Conservation (phyloP, 2,797 vertebrate species). For the Acanthurus lineatus region DNA sequence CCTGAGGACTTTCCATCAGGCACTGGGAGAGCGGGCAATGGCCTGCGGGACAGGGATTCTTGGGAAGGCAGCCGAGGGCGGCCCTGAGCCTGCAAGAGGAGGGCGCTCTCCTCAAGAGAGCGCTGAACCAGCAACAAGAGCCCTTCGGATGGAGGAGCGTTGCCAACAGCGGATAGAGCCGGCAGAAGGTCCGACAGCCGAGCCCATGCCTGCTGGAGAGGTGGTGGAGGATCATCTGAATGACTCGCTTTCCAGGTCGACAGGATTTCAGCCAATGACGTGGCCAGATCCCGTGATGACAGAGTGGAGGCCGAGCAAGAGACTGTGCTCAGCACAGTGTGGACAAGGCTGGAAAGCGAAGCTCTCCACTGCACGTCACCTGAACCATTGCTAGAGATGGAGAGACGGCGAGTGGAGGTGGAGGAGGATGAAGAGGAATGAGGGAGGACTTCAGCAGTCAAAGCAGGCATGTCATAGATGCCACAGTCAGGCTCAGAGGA, state of each 20-base stretch:
- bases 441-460: constrained; percentile 78
- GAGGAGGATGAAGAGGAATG: constrained; percentile 79
- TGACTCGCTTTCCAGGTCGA: constrained; percentile 86
- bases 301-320: constrained; percentile 67
- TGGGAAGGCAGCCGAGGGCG: constrained; percentile 91
- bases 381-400: constrained; percentile 85
- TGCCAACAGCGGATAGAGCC: constrained; percentile 76
- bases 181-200: constrained; percentile 85
- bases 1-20: constrained; percentile 82
- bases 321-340: constrained; percentile 74
- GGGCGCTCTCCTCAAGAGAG: constrained; percentile 85
- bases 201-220: constrained; percentile 85
- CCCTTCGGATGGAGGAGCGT: constrained; percentile 80
- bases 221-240: constrained; percentile 77
- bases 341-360: constrained; percentile 81
- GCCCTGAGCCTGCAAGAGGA: constrained; percentile 84
- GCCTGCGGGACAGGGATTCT: constrained; percentile 92
- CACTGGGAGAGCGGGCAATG: constrained; percentile 90
- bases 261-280: constrained; percentile 85
- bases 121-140: constrained; percentile 81
- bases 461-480: constrained; percentile 91
- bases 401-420: constrained; percentile 83
- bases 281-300: constrained; percentile 82
- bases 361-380: constrained; percentile 84
- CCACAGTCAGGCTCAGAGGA: constrained; percentile 82